Base-by-base conservation (phyloP, 1,140 invertebrate genomes). In the Leptinotarsa texana region DNA sequence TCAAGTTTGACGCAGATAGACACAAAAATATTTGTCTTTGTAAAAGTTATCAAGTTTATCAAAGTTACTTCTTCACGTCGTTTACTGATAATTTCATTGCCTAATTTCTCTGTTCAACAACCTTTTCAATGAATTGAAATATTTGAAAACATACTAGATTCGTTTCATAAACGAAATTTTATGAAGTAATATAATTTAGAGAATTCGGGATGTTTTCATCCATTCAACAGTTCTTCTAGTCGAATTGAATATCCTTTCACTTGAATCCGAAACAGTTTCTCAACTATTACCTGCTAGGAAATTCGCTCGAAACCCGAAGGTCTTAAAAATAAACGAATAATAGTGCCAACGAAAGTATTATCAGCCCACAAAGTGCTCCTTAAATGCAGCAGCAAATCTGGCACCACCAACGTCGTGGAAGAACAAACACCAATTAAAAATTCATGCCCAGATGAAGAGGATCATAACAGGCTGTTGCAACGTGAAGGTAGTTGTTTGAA, bases 391-490 rank as follows among this genome's bases (percentile, higher is more conserved):
- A 67, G 24, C 65, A 67, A 13, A 67, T 22, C 65, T 67, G 22
- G 65, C n/a, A 67, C 65, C 65, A 27, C 24, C 65, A 67, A 67
- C 65, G 18, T 33, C 65, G 65, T 13, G 27, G 65, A 67, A 67
- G 22, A 24, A 24, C 65, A 67, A 67, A 67, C 27, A 42, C 22
- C 24, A 67, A 67, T 67, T 67, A 67, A 67, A 67, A 67, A 27
- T 67, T 67, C 42, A 67, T 67, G 65, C 65, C 21, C 24, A 67
- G 65, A 67, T 67, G 65, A 67, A 67, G 65, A 67, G 65, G 65
- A 67, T 33, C 65, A 67, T 27, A 27, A 67, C 65, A 67, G 65
- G 24, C 21, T 27, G 65, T 27, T 67, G 65, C 65, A 67, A 67
- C 65, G 18, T 33, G 21, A 67, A 67, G 65, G 65, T 67, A 67